These are phyloP conservation scores for Pseudomyrmex gracilis DNA, from an alignment of 1,140 invertebrate genomes.

Conservation along the genomic window DNA sequence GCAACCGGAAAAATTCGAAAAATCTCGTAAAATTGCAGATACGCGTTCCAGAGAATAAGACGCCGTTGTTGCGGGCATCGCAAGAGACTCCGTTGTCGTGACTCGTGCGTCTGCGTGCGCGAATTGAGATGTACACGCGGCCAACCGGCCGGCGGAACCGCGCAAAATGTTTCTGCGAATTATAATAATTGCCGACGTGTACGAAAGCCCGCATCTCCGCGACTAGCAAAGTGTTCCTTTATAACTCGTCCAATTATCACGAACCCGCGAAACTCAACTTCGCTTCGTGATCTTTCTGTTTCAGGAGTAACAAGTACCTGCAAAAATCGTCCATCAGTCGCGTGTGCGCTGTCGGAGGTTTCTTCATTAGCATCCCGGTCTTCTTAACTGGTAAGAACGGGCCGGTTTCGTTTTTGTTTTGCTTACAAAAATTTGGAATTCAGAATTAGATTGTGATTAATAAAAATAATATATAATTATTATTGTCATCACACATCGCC, in stretches of 20 bases:
- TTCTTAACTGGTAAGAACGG: conserved; percentile 93
- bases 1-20: too few species aligned
- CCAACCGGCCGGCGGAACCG: not conserved
- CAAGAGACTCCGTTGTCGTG: too few species aligned
- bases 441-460: too few species aligned
- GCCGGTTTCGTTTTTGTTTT: conserved; percentile 5
- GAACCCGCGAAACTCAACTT: conserved; percentile 46
- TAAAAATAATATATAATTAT: not conserved
- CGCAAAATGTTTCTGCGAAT: not conserved
- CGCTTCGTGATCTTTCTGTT: conserved; percentile 81
- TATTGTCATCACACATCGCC: not conserved
- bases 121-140: not conserved
- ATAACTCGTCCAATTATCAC: conserved; percentile 62
- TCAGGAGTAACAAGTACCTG: conserved; percentile 95
- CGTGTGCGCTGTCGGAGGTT: conserved; percentile 96
- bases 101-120: too few species aligned
- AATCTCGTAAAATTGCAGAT: too few species aligned
- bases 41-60: too few species aligned
- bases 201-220: not conserved
- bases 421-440: not conserved
- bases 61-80: too few species aligned
- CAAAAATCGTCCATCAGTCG: conserved; percentile 95
- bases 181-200: conserved; percentile 15
- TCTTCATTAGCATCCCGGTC: conserved; percentile 97
- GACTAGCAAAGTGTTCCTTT: not conserved